These are phyloP conservation scores for Didymodactylos carnosus DNA, from an alignment of 2,888 invertebrate genomes.

Conservation along the genomic window DNA sequence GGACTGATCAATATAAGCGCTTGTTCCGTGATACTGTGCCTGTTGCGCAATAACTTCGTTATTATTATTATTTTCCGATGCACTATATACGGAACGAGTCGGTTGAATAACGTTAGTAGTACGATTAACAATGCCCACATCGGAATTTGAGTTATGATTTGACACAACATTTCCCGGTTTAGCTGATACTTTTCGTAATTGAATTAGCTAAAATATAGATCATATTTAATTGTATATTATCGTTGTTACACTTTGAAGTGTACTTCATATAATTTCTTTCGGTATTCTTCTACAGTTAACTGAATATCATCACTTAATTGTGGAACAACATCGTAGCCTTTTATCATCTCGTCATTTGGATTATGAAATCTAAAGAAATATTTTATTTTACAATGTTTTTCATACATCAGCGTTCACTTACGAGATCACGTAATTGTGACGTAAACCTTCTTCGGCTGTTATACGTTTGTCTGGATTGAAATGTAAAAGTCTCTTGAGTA, in stretches of 20 bases:
- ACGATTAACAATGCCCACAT: too few species aligned
- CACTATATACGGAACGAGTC: neutral
- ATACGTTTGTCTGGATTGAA: slow-evolving; percentile 70
- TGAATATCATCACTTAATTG: slow-evolving; percentile 72
- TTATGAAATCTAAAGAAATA: slow-evolving; percentile 48
- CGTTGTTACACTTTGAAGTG: neutral
- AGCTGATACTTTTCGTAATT: neutral
- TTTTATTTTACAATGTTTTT: neutral
- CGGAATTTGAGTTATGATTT: too few species aligned
- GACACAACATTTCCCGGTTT: neutral
- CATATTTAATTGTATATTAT: neutral
- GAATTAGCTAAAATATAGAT: neutral
- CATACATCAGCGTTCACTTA: too few species aligned
- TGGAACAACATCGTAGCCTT: slow-evolving; percentile 56
- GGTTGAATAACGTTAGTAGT: neutral
- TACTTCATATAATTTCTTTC: slow-evolving; percentile 23
- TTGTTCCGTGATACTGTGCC: neutral
- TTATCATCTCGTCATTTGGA: slow-evolving; percentile 51
- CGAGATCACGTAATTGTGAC: slow-evolving; percentile 66
- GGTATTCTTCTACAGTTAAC: slow-evolving; percentile 47
- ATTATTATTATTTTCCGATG: too few species aligned
- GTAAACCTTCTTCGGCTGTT: slow-evolving; percentile 63
- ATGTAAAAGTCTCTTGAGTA: slow-evolving; percentile 58
- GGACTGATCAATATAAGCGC: neutral
- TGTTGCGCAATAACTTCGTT: too few species aligned